Conservation (phyloP, 2,113 vertebrate species). For the Nanorana parkeri region DNA sequence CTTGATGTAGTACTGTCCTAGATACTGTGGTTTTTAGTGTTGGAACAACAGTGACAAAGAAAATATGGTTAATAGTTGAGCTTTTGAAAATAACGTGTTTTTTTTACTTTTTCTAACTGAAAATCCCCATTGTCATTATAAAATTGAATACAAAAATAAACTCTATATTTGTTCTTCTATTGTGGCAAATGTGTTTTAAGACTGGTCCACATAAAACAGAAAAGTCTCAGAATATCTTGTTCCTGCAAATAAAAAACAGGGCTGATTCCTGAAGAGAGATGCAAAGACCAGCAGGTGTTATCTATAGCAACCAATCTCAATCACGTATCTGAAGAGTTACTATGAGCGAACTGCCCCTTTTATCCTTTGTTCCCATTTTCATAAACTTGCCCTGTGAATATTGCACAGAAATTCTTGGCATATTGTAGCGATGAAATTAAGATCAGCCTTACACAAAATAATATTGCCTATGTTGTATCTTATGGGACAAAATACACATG, state of each 20-base stretch:
- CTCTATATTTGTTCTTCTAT: slow-evolving; percentile 44
- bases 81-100: slow-evolving; percentile 1
- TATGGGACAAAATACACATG: background rate
- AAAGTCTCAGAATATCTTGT: background rate
- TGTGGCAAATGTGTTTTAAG: slow-evolving; percentile 3
- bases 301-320: no score
- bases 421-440: background rate
- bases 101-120: slow-evolving; percentile 14
- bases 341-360: no score
- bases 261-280: no score
- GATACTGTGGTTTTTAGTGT: background rate
- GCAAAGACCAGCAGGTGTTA: no score
- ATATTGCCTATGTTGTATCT: background rate
- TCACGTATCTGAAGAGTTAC: no score
- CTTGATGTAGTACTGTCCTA: background rate
- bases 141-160: slow-evolving; percentile 58
- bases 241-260: background rate
- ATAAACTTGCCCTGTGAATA: background rate
- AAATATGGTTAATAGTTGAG: background rate
- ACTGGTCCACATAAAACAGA: slow-evolving; percentile 34
- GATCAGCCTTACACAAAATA: background rate
- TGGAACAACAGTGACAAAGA: background rate
- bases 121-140: slow-evolving; percentile 38
- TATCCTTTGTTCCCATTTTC: no score
- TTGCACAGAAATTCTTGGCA: slow-evolving; percentile 27